Evolutionary conservation across 1,140 invertebrate species (phyloP), one percentile per base, ranked within the genome.

Genomic region (Sipha flava): DNA sequence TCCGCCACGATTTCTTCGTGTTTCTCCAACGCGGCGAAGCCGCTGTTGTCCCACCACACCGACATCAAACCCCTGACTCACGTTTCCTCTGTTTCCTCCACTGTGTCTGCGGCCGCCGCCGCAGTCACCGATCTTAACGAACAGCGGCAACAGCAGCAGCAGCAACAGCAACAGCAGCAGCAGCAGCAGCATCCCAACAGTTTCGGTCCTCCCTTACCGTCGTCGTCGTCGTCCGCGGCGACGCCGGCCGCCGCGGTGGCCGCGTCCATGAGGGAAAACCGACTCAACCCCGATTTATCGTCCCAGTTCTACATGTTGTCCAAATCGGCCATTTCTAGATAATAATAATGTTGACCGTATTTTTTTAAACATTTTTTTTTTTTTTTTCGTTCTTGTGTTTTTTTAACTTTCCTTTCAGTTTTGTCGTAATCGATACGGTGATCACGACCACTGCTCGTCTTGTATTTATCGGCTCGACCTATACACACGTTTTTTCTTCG

Each of bases 1-100:
- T 86, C 87, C 85, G 85, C 87, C 86, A 86, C 86, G 83, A 85
- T 86, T 79, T 26, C 64, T 14, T 34, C 70, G 70, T 77, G 73
- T 59, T 77, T 77, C 26, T 29, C 73, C 49, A 77, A 52, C 1
- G 34, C 34, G 59, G 57, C 31, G 2, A 70, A 70, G 18, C 40
- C 45, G 31, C 31, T 34, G 0, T 23, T 45, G 16, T 52, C n/a
- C 18, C 45, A 75, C 12, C 45, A 34, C 31, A 2, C 29, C 4
- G 72, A 54, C 72, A 54, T 54, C 29, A 54, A 54, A 16, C 72
- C 72, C 12, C 21, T 66, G 21, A 23, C 64, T 9, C 64, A 66
- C 6, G 64, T 29, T n/a, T 66, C 47, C 72, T 66, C 47, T 49
- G 29, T 75, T 16, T 21, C 47, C 49, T n/a, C 72, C 5, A 21